Base-by-base conservation (phyloP, 2,888 invertebrate genomes). In the Hirtodrosophila histrioides region DNA sequence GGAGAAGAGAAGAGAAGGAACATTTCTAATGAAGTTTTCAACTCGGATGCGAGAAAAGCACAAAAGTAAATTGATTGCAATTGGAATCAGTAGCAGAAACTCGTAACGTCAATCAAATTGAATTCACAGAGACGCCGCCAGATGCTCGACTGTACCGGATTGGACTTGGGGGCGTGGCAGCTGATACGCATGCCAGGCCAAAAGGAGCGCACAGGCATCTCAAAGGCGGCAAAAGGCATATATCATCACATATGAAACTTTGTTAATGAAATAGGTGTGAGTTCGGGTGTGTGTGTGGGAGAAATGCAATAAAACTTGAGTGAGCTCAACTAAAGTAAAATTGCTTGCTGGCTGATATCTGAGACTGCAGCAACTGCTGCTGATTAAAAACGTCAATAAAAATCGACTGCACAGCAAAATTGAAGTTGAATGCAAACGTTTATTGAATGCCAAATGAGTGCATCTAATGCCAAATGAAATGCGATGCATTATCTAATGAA, bases 71-170 rank as follows among this genome's bases (percentile, higher is more conserved):
- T 84, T 84, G 84, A 84, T 84, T 84, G 88, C 84, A 84, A 84
- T 84, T 84, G 84, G 88, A 82, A 84, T 84, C 88, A 84, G 84
- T 83, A 82, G 88, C 84, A 84, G 86, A 69, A 83, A 75, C 83
- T 84, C 87, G 84, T 86, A 87, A 87, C 87, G 84, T 87, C 84
- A 84, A 84, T 84, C 88, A 87, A 84, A 84, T 84, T 85, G 88
- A 79, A 87, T 84, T 84, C 84, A 82, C 86, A 83, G 63, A 69
- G 75, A 51, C 53, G 39, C 64, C 50, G 36, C 31, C 66, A 69
- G 69, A 64, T 68, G 61, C 63, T 56, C 49, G 7, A 24, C 24
- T 33, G 39, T 27, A 27, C 27, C 6, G 27, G 6, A 27, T 27
- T 31, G 31, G 31, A 7, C 31, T 31, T 31, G 1, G 33, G 44